Percentiles rank a stretch among this genome's conserved stretches.
These are phyloP conservation scores for Monoplex corrugatus DNA, from an alignment of 2,888 invertebrate genomes.

Conservation along the genomic window DNA sequence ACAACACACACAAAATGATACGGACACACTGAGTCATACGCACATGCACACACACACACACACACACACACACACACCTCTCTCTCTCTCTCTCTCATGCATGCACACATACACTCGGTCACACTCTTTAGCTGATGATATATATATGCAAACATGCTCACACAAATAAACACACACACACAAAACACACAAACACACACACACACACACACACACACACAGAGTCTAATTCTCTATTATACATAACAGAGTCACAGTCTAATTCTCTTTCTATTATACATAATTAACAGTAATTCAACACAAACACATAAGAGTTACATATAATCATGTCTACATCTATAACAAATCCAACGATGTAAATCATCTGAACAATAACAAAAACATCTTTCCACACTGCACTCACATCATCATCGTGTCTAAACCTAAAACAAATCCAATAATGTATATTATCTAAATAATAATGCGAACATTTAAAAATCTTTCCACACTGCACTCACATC, in stretches of 20 bases:
- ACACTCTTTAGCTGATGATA: too few relatives aligned
- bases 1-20: background rate
- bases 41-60: background rate
- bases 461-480: background rate
- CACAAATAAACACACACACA: background rate
- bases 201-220: background rate
- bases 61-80: background rate
- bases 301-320: too few relatives aligned
- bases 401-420: too few relatives aligned
- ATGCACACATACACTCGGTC: background rate
- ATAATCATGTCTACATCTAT: too few relatives aligned
- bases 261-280: too few relatives aligned
- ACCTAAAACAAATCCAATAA: too few relatives aligned
- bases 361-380: too few relatives aligned
- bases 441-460: too few relatives aligned
- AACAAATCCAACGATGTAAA: too few relatives aligned
- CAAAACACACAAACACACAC: background rate
- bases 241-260: too few relatives aligned
- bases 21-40: background rate
- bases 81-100: background rate
- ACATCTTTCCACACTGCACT: slow-evolving; percentile 62
- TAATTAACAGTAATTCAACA: too few relatives aligned
- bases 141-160: background rate
- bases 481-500: slow-evolving; percentile 88
- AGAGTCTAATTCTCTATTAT: background rate